Evolutionary conservation across 92 coral and sea anemone genomes (phyloP).

Genomic region (Anthopleura xanthogrammica): DNA sequence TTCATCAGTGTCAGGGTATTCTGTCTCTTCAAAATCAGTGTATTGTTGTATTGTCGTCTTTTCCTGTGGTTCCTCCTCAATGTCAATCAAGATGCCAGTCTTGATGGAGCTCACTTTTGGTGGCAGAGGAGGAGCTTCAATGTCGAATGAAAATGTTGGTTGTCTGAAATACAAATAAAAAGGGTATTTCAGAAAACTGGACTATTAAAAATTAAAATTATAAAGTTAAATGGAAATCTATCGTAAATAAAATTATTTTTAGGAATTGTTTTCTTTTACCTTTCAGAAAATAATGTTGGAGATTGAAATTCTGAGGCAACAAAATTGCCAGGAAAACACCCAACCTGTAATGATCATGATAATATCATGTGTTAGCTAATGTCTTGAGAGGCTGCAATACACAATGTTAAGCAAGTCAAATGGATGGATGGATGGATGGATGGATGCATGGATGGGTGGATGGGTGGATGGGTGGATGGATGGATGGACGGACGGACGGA

Average conservation of each 20-base stretch:
- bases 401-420: too few relatives aligned
- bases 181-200: too few relatives aligned
- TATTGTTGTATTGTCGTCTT: neutral
- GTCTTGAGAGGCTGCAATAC: too few relatives aligned
- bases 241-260: too few relatives aligned
- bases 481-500: neutral
- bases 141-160: conserved; percentile 28
- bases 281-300: conserved; percentile 21
- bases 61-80: conserved; percentile 23
- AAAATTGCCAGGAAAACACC: conserved; percentile 93
- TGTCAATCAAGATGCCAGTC: conserved; percentile 55
- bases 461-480: too few relatives aligned
- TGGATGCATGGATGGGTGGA: too few relatives aligned
- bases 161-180: neutral
- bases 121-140: conserved; percentile 28
- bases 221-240: too few relatives aligned
- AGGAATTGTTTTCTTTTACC: conserved; percentile 19
- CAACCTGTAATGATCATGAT: conserved; percentile 54
- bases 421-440: too few relatives aligned
- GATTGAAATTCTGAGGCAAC: conserved; percentile 58
- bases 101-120: conserved; percentile 40
- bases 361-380: neutral
- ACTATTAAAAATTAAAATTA: too few relatives aligned
- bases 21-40: neutral
- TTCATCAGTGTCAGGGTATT: conserved; percentile 28